Percentiles rank a stretch among this genome's conserved stretches.
These are phyloP conservation scores for Acanthosepion lycidas DNA, from an alignment of 2,888 invertebrate species.

Conservation along the genomic window DNA sequence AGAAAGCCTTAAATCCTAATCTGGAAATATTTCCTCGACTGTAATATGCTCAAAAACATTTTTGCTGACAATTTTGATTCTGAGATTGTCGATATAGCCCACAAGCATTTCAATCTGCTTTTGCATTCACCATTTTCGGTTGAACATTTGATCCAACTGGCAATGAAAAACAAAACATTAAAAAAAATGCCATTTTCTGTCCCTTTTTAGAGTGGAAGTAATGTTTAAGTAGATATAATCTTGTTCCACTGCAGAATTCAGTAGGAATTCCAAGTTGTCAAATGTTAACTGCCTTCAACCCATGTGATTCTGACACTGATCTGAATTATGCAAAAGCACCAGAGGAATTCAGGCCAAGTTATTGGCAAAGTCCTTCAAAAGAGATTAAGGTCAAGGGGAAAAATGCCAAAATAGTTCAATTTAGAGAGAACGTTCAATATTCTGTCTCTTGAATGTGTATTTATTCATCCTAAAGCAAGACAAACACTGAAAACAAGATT, in stretches of 20 bases:
- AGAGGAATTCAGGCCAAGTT: background rate
- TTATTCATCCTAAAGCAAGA: background rate
- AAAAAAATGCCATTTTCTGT: background rate
- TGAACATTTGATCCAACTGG: background rate
- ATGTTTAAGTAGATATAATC: no score
- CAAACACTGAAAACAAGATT: background rate
- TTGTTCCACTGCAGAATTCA: background rate
- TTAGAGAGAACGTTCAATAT: background rate
- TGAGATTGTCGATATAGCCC: background rate
- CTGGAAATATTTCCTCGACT: background rate
- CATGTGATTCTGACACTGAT: background rate
- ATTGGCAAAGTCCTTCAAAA: background rate
- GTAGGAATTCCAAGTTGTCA: background rate
- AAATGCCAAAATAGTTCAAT: background rate
- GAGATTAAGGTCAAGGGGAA: background rate
- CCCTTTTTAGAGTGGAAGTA: background rate
- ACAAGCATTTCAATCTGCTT: conserved; percentile 20
- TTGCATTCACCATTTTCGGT: background rate
- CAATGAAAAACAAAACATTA: background rate
- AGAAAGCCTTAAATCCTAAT: background rate
- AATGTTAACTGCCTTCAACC: background rate
- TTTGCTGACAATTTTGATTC: conserved; percentile 18
- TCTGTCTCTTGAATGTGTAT: background rate
- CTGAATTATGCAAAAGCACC: background rate
- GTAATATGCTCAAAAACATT: background rate